Percentiles rank a stretch among this genome's conserved stretches.
These are phyloP conservation scores for Dendrolimus punctatus DNA, from an alignment of 1,140 invertebrate species.

Conservation along the genomic window DNA sequence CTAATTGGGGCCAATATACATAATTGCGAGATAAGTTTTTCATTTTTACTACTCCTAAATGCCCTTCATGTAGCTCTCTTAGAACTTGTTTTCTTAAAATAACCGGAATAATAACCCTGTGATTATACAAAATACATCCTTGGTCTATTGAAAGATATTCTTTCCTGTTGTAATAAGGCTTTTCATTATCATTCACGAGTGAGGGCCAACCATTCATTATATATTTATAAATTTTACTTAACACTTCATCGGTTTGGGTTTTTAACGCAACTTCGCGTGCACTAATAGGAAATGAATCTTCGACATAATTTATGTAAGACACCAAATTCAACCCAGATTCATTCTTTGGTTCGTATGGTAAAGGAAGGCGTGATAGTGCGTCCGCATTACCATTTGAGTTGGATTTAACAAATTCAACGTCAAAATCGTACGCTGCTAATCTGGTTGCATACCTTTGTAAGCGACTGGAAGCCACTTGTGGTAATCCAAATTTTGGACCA, in stretches of 20 bases:
- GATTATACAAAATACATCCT: constrained; percentile 1
- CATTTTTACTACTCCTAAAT: constrained; percentile 1
- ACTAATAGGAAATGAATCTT: not conserved
- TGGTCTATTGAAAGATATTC: not conserved
- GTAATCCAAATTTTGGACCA: too few species aligned
- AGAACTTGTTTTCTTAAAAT: not conserved
- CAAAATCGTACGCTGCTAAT: constrained; percentile 1
- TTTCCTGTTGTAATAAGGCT: constrained; percentile 3
- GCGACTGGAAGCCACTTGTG: not conserved
- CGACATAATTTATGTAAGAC: not conserved
- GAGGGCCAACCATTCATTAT: constrained; percentile 1
- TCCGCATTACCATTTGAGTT: not conserved
- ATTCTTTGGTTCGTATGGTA: not conserved
- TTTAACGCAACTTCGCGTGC: not conserved
- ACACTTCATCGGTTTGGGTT: not conserved
- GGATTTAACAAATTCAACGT: not conserved
- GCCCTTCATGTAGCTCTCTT: constrained; percentile 3
- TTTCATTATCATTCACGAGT: not conserved
- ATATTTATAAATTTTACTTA: constrained; percentile 3
- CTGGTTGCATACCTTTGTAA: constrained; percentile 1
- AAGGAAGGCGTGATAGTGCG: not conserved
- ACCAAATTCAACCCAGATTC: not conserved
- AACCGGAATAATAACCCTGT: too few species aligned
- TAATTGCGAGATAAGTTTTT: constrained; percentile 1
- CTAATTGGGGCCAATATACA: not conserved